These are phyloP conservation scores for Lycocerus yunnanus DNA, from an alignment of 2,888 invertebrate genomes.

Conservation along the genomic window DNA sequence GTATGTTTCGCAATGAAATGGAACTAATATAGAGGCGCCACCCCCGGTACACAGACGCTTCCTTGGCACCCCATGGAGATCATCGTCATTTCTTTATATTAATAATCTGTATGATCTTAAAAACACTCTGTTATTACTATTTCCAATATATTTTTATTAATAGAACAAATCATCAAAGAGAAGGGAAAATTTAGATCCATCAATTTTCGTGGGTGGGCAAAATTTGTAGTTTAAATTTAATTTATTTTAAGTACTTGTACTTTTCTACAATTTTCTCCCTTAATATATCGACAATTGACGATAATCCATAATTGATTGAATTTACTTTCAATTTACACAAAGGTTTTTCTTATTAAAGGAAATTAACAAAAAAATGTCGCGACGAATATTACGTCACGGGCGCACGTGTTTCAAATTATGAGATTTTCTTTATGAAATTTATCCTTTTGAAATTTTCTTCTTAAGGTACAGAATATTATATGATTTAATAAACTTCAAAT, in stretches of 20 bases:
- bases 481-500: not conserved
- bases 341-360: not conserved
- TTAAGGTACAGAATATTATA: not conserved
- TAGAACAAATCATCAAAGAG: not conserved
- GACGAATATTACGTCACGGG: conserved; percentile 17
- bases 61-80: conserved; percentile 27
- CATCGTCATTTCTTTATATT: conserved; percentile 26
- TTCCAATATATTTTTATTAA: not conserved
- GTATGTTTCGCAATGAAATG: conserved; percentile 15
- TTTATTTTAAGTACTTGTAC: not conserved
- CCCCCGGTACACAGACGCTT: conserved; percentile 25
- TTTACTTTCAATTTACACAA: not conserved
- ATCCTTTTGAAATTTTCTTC: not conserved
- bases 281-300: not conserved
- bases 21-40: conserved; percentile 30
- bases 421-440: not conserved
- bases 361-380: conserved; percentile 22
- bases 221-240: not conserved
- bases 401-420: conserved; percentile 31
- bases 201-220: not conserved
- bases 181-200: not conserved
- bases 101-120: conserved; percentile 19
- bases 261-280: not conserved
- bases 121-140: conserved; percentile 19
- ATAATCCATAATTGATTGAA: not conserved